Conservation (phyloP, 1,140 invertebrate genomes). For the Belonocnema kinseyi region DNA sequence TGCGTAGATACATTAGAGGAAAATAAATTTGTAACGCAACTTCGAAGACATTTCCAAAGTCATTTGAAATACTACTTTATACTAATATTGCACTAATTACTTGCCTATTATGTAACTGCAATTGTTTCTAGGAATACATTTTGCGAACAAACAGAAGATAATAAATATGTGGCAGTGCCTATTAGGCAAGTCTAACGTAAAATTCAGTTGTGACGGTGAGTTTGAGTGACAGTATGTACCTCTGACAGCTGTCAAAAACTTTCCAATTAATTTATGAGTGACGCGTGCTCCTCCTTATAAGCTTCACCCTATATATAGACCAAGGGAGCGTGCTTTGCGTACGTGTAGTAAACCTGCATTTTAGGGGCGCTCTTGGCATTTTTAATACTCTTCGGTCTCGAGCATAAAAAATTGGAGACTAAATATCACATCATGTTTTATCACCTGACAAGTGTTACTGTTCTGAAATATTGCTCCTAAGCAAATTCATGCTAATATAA, state of each 20-base stretch:
- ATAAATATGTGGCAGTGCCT: neutral
- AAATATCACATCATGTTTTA: too few relatives aligned
- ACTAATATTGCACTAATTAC: conserved; percentile 23
- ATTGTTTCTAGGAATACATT: neutral
- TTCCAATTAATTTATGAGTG: conserved; percentile 65
- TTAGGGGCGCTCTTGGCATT: conserved; percentile 37
- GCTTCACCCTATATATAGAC: conserved; percentile 53
- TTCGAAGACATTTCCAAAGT: neutral
- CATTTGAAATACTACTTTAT: neutral
- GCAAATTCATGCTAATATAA: too few relatives aligned
- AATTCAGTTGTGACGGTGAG: neutral
- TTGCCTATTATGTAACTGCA: neutral
- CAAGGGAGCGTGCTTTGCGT: conserved; percentile 35
- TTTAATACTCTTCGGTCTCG: neutral
- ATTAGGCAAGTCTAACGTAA: neutral
- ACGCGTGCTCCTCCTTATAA: conserved; percentile 59
- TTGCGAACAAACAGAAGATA: neutral
- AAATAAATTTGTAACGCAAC: conserved; percentile 38
- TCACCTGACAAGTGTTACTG: too few relatives aligned
- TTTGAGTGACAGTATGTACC: conserved; percentile 38
- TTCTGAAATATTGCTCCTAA: too few relatives aligned
- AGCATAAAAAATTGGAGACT: too few relatives aligned
- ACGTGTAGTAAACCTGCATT: conserved; percentile 41
- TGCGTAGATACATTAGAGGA: neutral
- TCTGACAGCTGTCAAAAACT: conserved; percentile 55